Base-by-base conservation (phyloP, 2,888 invertebrate genomes). In the Portevinia maculata region DNA sequence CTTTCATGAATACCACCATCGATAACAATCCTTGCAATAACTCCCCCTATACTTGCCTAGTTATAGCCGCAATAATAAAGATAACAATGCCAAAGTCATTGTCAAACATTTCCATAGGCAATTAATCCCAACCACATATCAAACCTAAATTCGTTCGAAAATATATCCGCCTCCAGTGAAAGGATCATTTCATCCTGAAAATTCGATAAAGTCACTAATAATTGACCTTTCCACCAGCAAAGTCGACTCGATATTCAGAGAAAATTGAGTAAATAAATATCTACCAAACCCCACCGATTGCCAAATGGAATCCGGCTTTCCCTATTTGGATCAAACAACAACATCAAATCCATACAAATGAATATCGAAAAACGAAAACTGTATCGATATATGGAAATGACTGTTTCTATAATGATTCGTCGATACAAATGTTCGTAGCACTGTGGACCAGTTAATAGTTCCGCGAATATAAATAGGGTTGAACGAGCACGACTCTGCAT, bases 391-490 rank as follows among this genome's bases (percentile, higher is more conserved):
- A 46, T 53, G 41, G 15, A 19, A 64, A 39, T 78, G 70, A 78
- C 60, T 73, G 53, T 53, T 79, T 67, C 15, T 30, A 67, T 64
- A 73, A 74, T 62, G 34, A 79, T 79, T 52, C 48, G 46, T 69
- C 55, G 44, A 62, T 50, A 69, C 62, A 55, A 48, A 44, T 44
- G 19, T 17, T 44, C 19, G 17, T 19, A 8, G 8, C 19, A 17
- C 9, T 55, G 30, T 46, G 79, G 75, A 69, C 44, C 37, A 70
- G 30, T 70, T 70, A 81, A 81, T 75, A 75, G 50, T 64, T 75
- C 57, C 62, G n/a, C 62, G 57, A 79, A 60, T 79, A 32, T 30
- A 52, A 73, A 48, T 37, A 3, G 48, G 1, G 2, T 5, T 30
- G 44, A n/a, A 30, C 1, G 34, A 15, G 50, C 78, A 70, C 71